These are phyloP conservation scores for Petrophora chlorosata DNA, from an alignment of 2,888 invertebrate species.

Conservation along the genomic window DNA sequence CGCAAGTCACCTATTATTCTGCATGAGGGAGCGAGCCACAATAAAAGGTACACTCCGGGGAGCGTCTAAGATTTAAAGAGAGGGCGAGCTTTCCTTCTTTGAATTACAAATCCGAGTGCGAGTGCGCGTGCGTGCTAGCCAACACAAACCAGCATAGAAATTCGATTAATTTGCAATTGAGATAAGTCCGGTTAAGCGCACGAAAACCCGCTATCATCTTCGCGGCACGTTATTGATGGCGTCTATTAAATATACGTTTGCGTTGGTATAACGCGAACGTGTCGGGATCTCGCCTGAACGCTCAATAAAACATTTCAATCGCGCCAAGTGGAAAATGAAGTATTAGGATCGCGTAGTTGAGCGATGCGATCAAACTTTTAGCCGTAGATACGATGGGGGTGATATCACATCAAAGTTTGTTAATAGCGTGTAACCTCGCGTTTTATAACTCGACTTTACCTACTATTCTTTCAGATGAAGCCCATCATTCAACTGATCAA, in stretches of 20 bases:
- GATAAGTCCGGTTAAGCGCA: conserved; percentile 73
- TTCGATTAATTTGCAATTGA: conserved; percentile 81
- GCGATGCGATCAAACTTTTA: conserved; percentile 58
- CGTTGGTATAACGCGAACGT: conserved; percentile 47
- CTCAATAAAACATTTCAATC: conserved; percentile 79
- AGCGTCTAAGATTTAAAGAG: conserved; percentile 55
- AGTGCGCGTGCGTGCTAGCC: conserved; percentile 54
- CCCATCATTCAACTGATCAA: no score
- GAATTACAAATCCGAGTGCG: conserved; percentile 66
- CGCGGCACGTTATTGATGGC: conserved; percentile 80
- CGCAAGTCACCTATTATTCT: conserved; percentile 37
- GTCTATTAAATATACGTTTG: conserved; percentile 82
- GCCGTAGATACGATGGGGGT: conserved; percentile 35
- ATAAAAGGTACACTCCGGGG: conserved; percentile 48
- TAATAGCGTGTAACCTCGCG: conserved; percentile 37
- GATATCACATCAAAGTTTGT: conserved; percentile 47
- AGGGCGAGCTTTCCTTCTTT: conserved; percentile 56
- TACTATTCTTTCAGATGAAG: neutral
- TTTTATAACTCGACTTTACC: conserved; percentile 6
- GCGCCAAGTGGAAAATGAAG: conserved; percentile 72
- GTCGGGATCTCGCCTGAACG: conserved; percentile 61
- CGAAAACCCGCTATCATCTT: conserved; percentile 74
- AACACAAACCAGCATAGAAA: conserved; percentile 65
- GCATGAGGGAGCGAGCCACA: conserved; percentile 42
- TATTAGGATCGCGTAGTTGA: conserved; percentile 64